Base-by-base conservation (phyloP, 92 coral and sea anemone species). In the Muricea muricata region DNA sequence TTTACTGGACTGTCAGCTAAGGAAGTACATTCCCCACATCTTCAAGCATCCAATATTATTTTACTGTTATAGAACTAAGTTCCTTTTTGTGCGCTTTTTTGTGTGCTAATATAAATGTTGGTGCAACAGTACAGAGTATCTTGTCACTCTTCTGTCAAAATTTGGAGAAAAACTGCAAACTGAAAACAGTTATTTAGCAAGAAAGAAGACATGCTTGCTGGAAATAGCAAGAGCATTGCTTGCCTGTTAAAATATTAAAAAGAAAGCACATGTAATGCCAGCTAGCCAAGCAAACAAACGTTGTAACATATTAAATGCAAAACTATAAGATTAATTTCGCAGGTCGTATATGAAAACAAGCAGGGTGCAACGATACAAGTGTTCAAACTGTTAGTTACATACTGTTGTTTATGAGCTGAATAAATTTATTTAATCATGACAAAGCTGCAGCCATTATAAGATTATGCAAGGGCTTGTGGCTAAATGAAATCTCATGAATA, bases 401-500 rank as follows among this genome's bases (percentile, higher is more conserved):
- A 30, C 35, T 32, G 37, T 26, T 63, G 30, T 26, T 26, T 63
- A 63, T 63, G 21, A 63, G 15, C 70, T 13, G 37, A 26, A 63
- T 63, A 63, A 63, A 63, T 28, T 14, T 63, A 28, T 63, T 25
- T 63, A 25, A 26, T 26, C 70, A 63, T 10, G 35, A 30, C 35
- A 25, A 63, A 28, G 35, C 37, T 63, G 34, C 12, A 63, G 70
- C 70, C n/a, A 20, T 52, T 52, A 52, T 52, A 52, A 52, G 60
- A 52, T 63, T 28, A 63, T 63, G 70, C 70, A 4, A 12, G 37
- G 30, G 1, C 70, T 25, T 32, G 60, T 52, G 60, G 60, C 70
- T 20, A 13, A 63, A 63, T 29, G 37, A 63, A 63, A 32, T 32
- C 70, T 63, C 70, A 63, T 63, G 34, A 63, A 63, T 63, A 63